Percentiles rank a stretch among this genome's conserved stretches.
phyloP scores from a whole-genome alignment of 2,888 invertebrate genomes.

The Amorpha juglandis region DNA sequence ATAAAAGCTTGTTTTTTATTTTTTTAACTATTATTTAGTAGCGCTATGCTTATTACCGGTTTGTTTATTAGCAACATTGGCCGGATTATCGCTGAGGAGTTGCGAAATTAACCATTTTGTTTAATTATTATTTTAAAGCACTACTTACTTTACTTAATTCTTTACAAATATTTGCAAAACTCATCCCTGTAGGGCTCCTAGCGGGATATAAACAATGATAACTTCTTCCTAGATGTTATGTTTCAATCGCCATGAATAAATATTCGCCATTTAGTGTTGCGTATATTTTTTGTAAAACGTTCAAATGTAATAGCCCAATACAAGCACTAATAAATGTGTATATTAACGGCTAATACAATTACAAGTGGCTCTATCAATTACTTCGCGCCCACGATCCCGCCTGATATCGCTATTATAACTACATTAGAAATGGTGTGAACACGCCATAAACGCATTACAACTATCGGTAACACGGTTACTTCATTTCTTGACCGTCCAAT shows the following conservation, averaged over 20 bases:
- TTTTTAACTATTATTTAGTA: too few species aligned
- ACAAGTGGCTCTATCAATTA: conserved; percentile 77
- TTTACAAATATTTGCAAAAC: too few species aligned
- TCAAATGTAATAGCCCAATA: conserved; percentile 29
- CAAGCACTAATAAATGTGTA: conserved; percentile 44
- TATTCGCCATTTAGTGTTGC: not conserved
- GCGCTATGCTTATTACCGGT: too few species aligned
- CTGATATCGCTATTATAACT: conserved; percentile 77
- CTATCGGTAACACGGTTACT: conserved; percentile 80
- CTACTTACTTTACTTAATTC: too few species aligned
- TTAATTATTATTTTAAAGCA: too few species aligned
- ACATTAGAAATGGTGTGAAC: conserved; percentile 75
- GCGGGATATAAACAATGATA: too few species aligned
- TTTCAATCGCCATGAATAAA: too few species aligned
- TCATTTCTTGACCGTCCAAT: conserved; percentile 74
- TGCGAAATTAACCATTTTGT: too few species aligned
- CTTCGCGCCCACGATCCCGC: conserved; percentile 70
- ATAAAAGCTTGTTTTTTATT: too few species aligned
- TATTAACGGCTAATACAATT: conserved; percentile 68
- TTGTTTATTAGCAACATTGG: too few species aligned
- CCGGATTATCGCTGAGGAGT: too few species aligned
- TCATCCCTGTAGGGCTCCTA: too few species aligned
- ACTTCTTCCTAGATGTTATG: not conserved
- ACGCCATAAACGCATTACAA: conserved; percentile 79
- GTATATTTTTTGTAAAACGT: not conserved